Conservation (phyloP, 1,140 invertebrate species). For the Pseudomyrmex pallidus region DNA sequence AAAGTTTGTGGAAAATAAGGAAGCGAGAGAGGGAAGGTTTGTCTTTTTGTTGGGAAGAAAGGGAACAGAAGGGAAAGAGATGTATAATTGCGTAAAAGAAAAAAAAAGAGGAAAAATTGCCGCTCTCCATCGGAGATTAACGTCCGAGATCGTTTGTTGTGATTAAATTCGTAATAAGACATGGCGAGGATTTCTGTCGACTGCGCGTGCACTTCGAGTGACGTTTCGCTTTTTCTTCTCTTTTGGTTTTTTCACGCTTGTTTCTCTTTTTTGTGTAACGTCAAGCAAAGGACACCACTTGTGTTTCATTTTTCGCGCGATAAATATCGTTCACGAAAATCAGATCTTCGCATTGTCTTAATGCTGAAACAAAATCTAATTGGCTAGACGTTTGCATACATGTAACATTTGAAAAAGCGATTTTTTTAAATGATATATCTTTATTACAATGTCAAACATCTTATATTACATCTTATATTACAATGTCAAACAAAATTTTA, state of each 20-base stretch:
- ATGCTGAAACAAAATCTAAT: constrained; percentile 69
- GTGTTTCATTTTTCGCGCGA: neutral
- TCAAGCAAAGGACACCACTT: neutral
- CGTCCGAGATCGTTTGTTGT: constrained; percentile 74
- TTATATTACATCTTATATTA: no score
- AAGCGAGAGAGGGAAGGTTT: constrained; percentile 31
- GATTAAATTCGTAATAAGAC: constrained; percentile 71
- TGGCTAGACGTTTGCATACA: constrained; percentile 77
- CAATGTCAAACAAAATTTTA: no score
- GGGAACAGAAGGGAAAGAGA: constrained; percentile 24
- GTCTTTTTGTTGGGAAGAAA: constrained; percentile 50
- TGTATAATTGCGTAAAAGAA: neutral
- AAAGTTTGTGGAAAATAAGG: constrained; percentile 60
- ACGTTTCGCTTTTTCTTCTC: constrained; percentile 13
- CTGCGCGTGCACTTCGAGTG: constrained; percentile 28
- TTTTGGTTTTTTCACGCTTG: neutral
- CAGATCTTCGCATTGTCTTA: neutral
- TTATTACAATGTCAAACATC: no score
- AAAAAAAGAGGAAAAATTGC: constrained; percentile 61
- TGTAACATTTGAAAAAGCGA: no score
- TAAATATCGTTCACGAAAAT: neutral
- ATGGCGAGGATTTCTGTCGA: constrained; percentile 34
- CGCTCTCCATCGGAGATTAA: constrained; percentile 79
- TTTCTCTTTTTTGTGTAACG: constrained; percentile 9
- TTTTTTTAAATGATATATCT: no score